Conservation (phyloP, 1,140 invertebrate species). For the Platyura marginata region DNA sequence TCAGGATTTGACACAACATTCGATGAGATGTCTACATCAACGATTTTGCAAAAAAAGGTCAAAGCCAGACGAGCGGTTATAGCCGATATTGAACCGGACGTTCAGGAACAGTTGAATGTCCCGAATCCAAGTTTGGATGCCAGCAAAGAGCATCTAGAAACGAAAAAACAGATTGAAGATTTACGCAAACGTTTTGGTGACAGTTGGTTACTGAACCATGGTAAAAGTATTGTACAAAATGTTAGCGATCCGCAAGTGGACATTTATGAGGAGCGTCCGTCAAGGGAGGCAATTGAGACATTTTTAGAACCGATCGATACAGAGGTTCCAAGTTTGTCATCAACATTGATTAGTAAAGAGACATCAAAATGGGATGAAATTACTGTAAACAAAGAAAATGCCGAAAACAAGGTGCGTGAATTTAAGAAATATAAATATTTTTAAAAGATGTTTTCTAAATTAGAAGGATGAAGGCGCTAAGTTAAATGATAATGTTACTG, state of each 20-base stretch:
- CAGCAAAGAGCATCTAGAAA: constrained; percentile 31
- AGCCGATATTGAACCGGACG: constrained; percentile 9
- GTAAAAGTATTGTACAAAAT: constrained; percentile 30
- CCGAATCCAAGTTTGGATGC: constrained; percentile 8
- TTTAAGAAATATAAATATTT: no score
- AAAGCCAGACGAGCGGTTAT: constrained; percentile 19
- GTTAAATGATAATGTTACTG: no score
- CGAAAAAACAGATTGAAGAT: constrained; percentile 36
- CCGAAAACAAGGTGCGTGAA: no score
- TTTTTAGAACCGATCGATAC: no score
- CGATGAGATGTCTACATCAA: constrained; percentile 3
- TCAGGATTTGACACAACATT: background rate
- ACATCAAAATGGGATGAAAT: no score
- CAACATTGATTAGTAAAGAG: no score
- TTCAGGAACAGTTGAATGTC: no score
- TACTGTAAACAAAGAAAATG: no score
- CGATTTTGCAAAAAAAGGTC: constrained; percentile 7
- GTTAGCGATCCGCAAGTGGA: constrained; percentile 24
- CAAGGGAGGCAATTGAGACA: no score
- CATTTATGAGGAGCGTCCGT: background rate
- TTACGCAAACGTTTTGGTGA: constrained; percentile 34
- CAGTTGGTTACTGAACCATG: constrained; percentile 35
- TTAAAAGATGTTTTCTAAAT: no score
- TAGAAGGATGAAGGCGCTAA: no score
- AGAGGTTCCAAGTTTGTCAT: no score